Evolutionary conservation across 2,113 vertebrate genomes (phyloP).

Genomic region (Gallinago undulata): DNA sequence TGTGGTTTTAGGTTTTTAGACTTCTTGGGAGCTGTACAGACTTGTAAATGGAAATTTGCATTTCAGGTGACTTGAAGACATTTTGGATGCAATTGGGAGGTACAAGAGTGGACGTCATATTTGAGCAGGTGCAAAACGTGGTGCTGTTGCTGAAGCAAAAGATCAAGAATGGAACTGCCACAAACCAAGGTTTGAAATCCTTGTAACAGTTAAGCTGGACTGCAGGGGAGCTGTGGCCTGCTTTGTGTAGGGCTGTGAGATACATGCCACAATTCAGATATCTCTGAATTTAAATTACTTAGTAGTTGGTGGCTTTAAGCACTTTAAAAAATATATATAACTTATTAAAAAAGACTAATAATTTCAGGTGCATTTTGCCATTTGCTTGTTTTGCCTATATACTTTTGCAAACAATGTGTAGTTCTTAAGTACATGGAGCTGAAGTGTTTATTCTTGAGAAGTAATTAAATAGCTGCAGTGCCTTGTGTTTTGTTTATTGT

Average conservation of each 20-base stretch:
- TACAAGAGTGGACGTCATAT: conserved; percentile 74
- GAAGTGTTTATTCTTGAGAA: not conserved
- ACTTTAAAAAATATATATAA: not conserved
- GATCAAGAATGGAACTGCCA: conserved; percentile 80
- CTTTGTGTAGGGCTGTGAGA: not conserved
- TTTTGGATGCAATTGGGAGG: conserved; percentile 73
- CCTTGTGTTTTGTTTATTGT: not conserved
- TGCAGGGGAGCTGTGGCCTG: not conserved
- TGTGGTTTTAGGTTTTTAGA: not conserved
- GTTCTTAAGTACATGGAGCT: not conserved
- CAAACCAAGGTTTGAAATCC: conserved; percentile 73
- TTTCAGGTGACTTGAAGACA: conserved; percentile 69
- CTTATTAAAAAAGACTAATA: not conserved
- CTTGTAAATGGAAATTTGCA: conserved; percentile 2
- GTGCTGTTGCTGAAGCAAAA: conserved; percentile 74
- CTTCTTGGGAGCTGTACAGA: not conserved
- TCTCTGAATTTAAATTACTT: not conserved
- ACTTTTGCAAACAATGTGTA: not conserved
- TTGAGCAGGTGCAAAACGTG: conserved; percentile 74
- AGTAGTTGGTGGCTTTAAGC: not conserved
- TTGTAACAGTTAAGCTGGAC: not conserved
- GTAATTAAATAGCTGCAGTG: not conserved
- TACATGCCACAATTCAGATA: not conserved
- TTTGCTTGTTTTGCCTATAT: not conserved
- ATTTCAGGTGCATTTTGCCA: not conserved